Evolutionary conservation across 1,140 invertebrate genomes (phyloP).

Genomic region (Atta cephalotes): DNA sequence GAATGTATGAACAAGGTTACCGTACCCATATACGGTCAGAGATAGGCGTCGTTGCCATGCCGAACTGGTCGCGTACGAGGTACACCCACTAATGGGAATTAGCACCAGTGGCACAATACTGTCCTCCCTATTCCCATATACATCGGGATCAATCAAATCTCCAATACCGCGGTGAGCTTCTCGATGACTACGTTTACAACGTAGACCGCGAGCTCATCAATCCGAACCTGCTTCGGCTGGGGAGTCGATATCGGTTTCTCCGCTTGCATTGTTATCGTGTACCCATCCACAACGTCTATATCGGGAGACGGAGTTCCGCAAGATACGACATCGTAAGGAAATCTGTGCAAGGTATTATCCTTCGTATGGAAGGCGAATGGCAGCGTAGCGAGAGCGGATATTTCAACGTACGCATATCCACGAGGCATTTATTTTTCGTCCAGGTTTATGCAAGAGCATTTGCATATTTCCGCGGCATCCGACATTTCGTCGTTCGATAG

Average conservation of each 20-base stretch:
- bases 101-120: slow-evolving; percentile 75
- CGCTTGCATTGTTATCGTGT: slow-evolving; percentile 74
- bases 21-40: slow-evolving; percentile 56
- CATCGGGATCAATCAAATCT: slow-evolving; percentile 79
- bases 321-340: slow-evolving; percentile 64
- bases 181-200: slow-evolving; percentile 79
- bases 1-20: slow-evolving; percentile 70
- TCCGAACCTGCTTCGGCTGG: slow-evolving; percentile 70
- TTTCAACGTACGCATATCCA: slow-evolving; percentile 53
- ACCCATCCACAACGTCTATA: slow-evolving; percentile 46
- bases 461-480: slow-evolving; percentile 39
- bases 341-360: slow-evolving; percentile 56
- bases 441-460: slow-evolving; percentile 30
- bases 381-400: slow-evolving; percentile 43
- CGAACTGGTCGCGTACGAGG: slow-evolving; percentile 65
- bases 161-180: slow-evolving; percentile 75
- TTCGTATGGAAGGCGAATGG: slow-evolving; percentile 1
- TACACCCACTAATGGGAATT: slow-evolving; percentile 77
- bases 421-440: slow-evolving; percentile 56
- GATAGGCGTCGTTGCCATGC: slow-evolving; percentile 54
- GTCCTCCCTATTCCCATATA: slow-evolving; percentile 70
- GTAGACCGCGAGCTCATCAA: slow-evolving; percentile 79
- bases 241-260: slow-evolving; percentile 76
- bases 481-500: slow-evolving; percentile 33
- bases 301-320: slow-evolving; percentile 6